Percentiles rank a stretch among this genome's conserved stretches.
These are phyloP conservation scores for Eugnorisma glareosa DNA, from an alignment of 2,888 invertebrate species.

Conservation along the genomic window DNA sequence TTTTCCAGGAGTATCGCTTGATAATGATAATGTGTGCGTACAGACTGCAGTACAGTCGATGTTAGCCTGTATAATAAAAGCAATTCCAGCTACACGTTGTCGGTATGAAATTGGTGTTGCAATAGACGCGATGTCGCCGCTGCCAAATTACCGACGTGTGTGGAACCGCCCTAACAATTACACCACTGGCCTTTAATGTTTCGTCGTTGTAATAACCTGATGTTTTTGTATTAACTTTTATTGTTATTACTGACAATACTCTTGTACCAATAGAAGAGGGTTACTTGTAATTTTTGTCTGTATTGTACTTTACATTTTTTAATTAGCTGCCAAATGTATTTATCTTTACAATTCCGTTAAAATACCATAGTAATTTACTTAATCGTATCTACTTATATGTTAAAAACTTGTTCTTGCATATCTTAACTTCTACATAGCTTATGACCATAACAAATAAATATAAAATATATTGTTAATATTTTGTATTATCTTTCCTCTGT, in stretches of 20 bases:
- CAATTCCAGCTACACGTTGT: slow-evolving; percentile 75
- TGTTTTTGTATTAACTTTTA: slow-evolving; percentile 78
- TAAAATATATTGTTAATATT: too few relatives aligned
- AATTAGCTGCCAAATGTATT: neutral
- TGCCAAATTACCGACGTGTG: slow-evolving; percentile 79
- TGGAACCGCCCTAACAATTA: slow-evolving; percentile 74
- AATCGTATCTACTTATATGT: neutral
- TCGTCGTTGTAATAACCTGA: slow-evolving; percentile 70
- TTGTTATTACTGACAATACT: slow-evolving; percentile 64
- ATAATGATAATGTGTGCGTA: slow-evolving; percentile 52
- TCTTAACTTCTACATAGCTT: neutral
- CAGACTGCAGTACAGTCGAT: slow-evolving; percentile 52
- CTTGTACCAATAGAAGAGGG: slow-evolving; percentile 62
- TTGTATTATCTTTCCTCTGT: too few relatives aligned
- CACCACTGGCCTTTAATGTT: slow-evolving; percentile 70
- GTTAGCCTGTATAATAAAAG: slow-evolving; percentile 73
- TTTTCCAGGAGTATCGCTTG: slow-evolving; percentile 16
- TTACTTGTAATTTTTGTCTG: slow-evolving; percentile 46
- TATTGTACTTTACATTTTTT: slow-evolving; percentile 53
- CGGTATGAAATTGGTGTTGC: slow-evolving; percentile 77
- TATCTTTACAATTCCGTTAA: neutral
- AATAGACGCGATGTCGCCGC: slow-evolving; percentile 74
- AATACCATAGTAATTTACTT: neutral
- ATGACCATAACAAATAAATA: too few relatives aligned
- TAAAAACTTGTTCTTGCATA: neutral